Percentiles rank a stretch among this genome's conserved stretches.
Conservation (phyloP, 2,888 invertebrate genomes). For the Drosophila mimica region DNA sequence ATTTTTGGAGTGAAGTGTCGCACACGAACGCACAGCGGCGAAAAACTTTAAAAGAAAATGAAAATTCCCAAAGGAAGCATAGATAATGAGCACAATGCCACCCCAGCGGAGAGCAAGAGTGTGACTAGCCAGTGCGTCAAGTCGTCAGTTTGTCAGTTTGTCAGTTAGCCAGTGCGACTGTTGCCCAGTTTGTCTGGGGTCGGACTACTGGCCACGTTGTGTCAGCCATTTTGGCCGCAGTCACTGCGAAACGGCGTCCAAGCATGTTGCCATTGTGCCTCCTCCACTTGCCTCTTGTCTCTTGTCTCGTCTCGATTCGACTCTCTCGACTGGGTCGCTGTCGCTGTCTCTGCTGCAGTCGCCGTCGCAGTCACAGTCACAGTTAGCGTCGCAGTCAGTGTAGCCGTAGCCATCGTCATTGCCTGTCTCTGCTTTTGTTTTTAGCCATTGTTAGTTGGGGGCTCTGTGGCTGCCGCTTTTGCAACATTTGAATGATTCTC, state of each 20-base stretch:
- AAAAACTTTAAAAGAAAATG: constrained; percentile 74
- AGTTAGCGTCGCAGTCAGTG: neutral
- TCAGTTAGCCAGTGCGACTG: constrained; percentile 13
- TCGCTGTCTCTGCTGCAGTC: constrained; percentile 1
- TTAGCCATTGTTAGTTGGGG: constrained; percentile 74
- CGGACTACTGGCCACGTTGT: constrained; percentile 49
- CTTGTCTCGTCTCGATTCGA: constrained; percentile 47
- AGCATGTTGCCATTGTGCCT: constrained; percentile 59
- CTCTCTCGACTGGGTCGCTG: constrained; percentile 53
- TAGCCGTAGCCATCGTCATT: constrained; percentile 31
- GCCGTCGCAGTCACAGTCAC: constrained; percentile 8
- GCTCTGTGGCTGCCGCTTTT: constrained; percentile 71
- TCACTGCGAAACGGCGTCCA: constrained; percentile 49
- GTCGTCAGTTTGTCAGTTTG: constrained; percentile 28
- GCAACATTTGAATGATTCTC: constrained; percentile 83
- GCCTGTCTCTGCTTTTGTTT: constrained; percentile 73
- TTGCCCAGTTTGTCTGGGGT: constrained; percentile 49
- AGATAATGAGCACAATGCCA: constrained; percentile 74
- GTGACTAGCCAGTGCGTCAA: constrained; percentile 49
- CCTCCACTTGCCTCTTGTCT: constrained; percentile 30
- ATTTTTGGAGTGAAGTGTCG: constrained; percentile 60
- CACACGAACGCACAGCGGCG: constrained; percentile 74
- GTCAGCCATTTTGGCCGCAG: constrained; percentile 76
- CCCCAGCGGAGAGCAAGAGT: constrained; percentile 41
- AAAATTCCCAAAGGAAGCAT: constrained; percentile 81